Percentiles rank a stretch among this genome's conserved stretches.
Conservation (phyloP, 2,797 vertebrate genomes). For the Brachyalestes nurse region DNA sequence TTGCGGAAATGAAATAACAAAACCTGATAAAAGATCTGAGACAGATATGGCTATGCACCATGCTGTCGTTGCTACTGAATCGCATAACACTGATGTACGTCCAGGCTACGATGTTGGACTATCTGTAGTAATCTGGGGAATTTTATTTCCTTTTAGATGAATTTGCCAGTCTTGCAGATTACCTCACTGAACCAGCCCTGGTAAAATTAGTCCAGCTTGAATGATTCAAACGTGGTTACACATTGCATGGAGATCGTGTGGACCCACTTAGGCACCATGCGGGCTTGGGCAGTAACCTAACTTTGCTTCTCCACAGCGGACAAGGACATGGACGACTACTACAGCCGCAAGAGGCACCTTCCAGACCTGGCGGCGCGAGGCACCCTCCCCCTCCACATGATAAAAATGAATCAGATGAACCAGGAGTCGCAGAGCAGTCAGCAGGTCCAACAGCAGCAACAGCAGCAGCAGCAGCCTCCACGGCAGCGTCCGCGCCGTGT, state of each 20-base stretch:
- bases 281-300: neutral
- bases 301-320: slow-evolving; percentile 81
- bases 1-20: neutral
- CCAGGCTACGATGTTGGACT: no score
- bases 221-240: no score
- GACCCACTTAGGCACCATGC: neutral
- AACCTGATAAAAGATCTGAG: neutral
- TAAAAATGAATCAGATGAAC: slow-evolving; percentile 88
- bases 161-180: neutral
- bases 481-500: slow-evolving; percentile 90
- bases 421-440: slow-evolving; percentile 47
- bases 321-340: slow-evolving; percentile 97
- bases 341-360: slow-evolving; percentile 92
- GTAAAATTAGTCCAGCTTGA: neutral
- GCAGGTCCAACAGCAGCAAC: slow-evolving; percentile 72
- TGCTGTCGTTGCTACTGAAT: neutral
- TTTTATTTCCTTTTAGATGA: neutral
- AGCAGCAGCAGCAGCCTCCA: slow-evolving; percentile 69
- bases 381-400: slow-evolving; percentile 95
- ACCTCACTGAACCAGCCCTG: neutral
- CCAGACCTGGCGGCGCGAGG: slow-evolving; percentile 93
- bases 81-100: no score
- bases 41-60: neutral
- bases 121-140: neutral
- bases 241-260: no score